Evolutionary conservation across 2,113 vertebrate genomes (phyloP).

Genomic region (Oncorhynchus kisutch): DNA sequence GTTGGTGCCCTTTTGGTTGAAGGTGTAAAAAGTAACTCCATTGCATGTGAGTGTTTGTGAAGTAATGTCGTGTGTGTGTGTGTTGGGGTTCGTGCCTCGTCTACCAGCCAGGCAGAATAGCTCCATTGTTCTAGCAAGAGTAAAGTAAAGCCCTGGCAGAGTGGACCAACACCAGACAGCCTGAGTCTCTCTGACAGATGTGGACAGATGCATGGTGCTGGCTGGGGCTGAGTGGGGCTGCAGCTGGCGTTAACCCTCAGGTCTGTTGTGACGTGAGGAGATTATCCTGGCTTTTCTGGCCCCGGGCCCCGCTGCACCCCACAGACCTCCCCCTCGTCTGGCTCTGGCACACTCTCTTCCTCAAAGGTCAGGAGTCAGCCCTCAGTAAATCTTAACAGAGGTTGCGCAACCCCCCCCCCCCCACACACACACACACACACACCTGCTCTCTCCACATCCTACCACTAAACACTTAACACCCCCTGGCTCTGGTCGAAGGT

Average conservation of each 20-base stretch:
- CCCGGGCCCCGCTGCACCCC: constrained; percentile 11
- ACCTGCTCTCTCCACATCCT: constrained; percentile 57
- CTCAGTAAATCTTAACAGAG: constrained; percentile 54
- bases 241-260: constrained; percentile 69
- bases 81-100: constrained; percentile 13
- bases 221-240: constrained; percentile 20
- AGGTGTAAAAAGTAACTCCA: constrained; percentile 24
- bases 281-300: constrained; percentile 42
- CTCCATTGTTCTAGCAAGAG: constrained; percentile 54
- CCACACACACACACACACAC: constrained; percentile 36
- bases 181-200: constrained; percentile 67
- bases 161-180: constrained; percentile 46
- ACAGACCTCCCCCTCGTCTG: constrained; percentile 52
- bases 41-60: constrained; percentile 49
- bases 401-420: constrained; percentile 53
- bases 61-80: neutral
- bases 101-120: constrained; percentile 45
- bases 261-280: constrained; percentile 58
- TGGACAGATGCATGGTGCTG: constrained; percentile 68
- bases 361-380: constrained; percentile 62
- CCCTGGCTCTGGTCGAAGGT: constrained; percentile 20
- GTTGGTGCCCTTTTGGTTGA: constrained; percentile 39
- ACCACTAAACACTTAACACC: constrained; percentile 39
- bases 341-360: constrained; percentile 42
- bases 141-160: constrained; percentile 33